Evolutionary conservation across 1,140 invertebrate species (phyloP), one percentile per base, ranked within the genome.

Genomic region (Drosophila lacertosa): DNA sequence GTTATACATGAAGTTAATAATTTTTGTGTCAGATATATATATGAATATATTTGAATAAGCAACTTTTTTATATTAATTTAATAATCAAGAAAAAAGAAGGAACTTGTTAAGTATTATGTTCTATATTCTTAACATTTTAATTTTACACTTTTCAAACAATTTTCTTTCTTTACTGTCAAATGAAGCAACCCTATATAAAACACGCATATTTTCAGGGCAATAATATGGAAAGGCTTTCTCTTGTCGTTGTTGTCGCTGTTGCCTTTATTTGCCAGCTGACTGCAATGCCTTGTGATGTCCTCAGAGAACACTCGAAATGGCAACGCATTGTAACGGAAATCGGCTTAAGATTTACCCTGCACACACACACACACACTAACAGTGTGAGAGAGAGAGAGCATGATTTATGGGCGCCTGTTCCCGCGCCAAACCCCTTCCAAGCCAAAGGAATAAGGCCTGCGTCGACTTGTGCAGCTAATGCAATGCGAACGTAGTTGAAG

Each of bases 401-500:
- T 86, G 81, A 86, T 86, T 86, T 88, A 81, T 88, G 40, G 22
- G 18, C 7, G 22, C 42, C 33, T 42, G 37, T 42, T 18, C 39
- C 39, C 10, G 32, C 11, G 47, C 33, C 62, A 33, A 68, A 65
- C 78, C 65, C 58, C 60, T 77, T 60, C 35, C 50, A 29, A 54
- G 26, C n/a, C 9, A 18, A 55, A 63, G 64, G 16, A 45, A 48
- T 39, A n/a, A n/a, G 65, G 47, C 44, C 13, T 42, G 57, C 16
- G 40, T 26, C 40, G 64, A 62, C 62, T 69, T 77, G 70, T 86
- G 81, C 81, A 76, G 62, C 81, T 79, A 84, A 84, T 84, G 81
- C 81, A 86, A 74, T 77, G n/a, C 62, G 68, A 65, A 45, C 42
- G 60, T 69, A 70, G 55, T 65, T 48, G 40, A 42, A 77, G 77